Percentiles rank a stretch among this genome's conserved stretches.
These are phyloP conservation scores for Phodopus roborovskii DNA, from an alignment of 2,113 vertebrate genomes.

Conservation along the genomic window DNA sequence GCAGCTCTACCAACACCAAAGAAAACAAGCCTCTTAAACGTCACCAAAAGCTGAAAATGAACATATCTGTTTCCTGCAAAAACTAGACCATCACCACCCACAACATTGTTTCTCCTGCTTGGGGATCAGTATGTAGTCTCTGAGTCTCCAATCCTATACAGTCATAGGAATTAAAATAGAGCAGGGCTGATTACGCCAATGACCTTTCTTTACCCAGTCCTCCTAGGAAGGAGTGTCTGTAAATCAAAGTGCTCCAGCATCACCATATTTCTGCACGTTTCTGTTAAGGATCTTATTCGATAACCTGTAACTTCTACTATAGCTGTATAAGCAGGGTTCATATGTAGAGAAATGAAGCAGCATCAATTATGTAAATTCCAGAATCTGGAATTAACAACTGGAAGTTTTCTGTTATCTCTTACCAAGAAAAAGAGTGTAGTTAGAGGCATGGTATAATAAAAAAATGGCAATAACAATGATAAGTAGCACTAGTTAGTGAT, in stretches of 20 bases:
- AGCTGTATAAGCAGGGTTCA: neutral
- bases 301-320: neutral
- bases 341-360: neutral
- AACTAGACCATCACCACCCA: neutral
- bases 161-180: constrained; percentile 47
- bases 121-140: neutral
- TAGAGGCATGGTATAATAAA: neutral
- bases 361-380: neutral
- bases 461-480: neutral
- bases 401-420: neutral
- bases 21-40: neutral
- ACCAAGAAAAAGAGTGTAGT: constrained; percentile 11
- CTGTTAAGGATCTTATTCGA: constrained; percentile 4
- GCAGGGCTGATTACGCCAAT: neutral
- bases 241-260: neutral
- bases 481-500: neutral
- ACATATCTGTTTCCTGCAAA: constrained; percentile 9
- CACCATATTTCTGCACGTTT: constrained; percentile 7
- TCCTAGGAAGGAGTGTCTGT: neutral
- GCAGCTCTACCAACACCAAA: neutral
- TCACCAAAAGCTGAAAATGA: neutral
- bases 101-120: constrained; percentile 7
- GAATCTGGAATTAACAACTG: neutral
- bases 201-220: neutral
- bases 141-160: neutral